Evolutionary conservation across 2,888 invertebrate species (phyloP).

Genomic region (Aphidoletes aphidimyza): DNA sequence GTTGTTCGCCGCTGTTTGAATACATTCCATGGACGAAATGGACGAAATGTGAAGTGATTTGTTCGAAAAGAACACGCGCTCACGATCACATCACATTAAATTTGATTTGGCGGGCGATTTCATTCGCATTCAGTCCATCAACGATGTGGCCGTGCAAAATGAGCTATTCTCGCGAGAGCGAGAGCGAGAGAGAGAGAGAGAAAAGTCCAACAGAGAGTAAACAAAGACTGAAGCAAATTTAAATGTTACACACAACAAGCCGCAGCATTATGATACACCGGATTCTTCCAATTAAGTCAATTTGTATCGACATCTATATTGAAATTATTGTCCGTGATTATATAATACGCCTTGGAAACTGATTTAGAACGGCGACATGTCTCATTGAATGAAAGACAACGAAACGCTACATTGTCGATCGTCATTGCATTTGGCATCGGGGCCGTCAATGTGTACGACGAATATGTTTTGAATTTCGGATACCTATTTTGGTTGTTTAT

Average conservation of each 20-base stretch:
- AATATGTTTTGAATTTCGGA: conserved; percentile 12
- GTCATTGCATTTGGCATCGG: not conserved
- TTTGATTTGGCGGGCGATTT: conserved; percentile 13
- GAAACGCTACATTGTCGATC: not conserved
- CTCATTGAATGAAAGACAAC: conserved; percentile 17
- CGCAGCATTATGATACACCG: conserved; percentile 56
- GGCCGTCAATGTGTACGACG: too few relatives aligned
- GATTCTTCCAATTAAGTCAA: conserved; percentile 58
- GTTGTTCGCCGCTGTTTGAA: not conserved
- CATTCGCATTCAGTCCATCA: not conserved
- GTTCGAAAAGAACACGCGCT: not conserved
- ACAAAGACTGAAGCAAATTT: not conserved
- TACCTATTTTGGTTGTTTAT: conserved; percentile 44
- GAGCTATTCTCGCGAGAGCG: too few relatives aligned
- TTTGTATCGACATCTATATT: conserved; percentile 56
- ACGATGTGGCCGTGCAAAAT: too few relatives aligned
- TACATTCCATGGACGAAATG: conserved; percentile 14
- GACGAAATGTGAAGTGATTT: not conserved
- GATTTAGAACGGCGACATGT: conserved; percentile 6
- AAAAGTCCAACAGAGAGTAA: not conserved
- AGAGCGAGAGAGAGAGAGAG: not conserved
- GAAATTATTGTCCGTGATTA: conserved; percentile 55
- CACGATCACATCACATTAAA: conserved; percentile 25
- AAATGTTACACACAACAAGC: conserved; percentile 27
- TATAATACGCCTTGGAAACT: conserved; percentile 35